Evolutionary conservation across 2,797 vertebrate genomes (phyloP), one percentile per base, ranked within the genome.

Genomic region (Sebastolobus altivelis): DNA sequence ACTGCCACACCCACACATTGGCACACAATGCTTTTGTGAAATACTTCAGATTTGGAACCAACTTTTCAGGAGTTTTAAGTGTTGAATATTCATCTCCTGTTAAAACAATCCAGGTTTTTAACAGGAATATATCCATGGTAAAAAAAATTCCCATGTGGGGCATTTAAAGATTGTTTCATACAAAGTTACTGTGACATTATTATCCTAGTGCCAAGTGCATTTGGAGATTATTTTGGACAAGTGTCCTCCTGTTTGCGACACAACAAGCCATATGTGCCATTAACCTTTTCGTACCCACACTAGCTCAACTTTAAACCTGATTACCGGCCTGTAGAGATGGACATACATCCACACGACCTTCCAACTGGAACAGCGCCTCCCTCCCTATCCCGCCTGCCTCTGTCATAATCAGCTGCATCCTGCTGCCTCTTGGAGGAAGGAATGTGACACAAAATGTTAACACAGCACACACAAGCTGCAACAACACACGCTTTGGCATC

Each of bases 381-480:
- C 14, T n/a, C 60, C 72, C 38, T 78, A 9, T 1, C 43, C 56
- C 11, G 46, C 43, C 65, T 27, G 46, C 70, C 72, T 87, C 31
- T 59, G 65, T 77, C 72, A 37, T 74, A 66, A 85, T 89, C 85
- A 87, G 79, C 85, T 90, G 90, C 87, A 86, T 90, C 92, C 83
- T 95, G 90, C 93, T 95, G 95, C 95, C 94, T 94, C 93, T 93
- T 31, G 74, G 83, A 93, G 95, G 94, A 94, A 93, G 92, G 93
- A 96, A 95, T 94, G 93, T 59, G 88, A 87, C 83, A 89, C 68
- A 63, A 75, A 81, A 52, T 73, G 67, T 20, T 33, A 69, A 83
- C 76, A 66, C 82, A 61, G 68, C 76, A 75, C 79, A 74, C 81
- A 79, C 67, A 79, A 74, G 59, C 66, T 63, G 43, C 12, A 8